Evolutionary conservation across 2,797 vertebrate species (phyloP).

Genomic region (Atherinosoma microstoma): DNA sequence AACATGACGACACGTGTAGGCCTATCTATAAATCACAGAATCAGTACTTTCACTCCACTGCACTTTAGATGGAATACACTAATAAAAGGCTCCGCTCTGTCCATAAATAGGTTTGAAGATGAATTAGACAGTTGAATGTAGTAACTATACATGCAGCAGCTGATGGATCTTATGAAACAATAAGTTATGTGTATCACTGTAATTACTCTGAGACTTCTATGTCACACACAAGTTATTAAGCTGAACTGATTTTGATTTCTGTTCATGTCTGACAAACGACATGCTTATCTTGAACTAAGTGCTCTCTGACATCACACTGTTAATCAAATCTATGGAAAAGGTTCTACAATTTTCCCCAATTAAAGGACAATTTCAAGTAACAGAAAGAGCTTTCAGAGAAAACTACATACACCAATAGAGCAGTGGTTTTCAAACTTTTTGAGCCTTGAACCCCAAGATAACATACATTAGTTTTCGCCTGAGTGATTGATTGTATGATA

Average conservation of each 20-base stretch:
- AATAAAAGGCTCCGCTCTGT: constrained; percentile 13
- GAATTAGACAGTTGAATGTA: not conserved
- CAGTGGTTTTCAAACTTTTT: too few species aligned
- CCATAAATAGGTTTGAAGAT: constrained; percentile 3
- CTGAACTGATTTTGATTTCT: not conserved
- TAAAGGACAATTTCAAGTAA: constrained; percentile 52
- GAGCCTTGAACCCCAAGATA: too few species aligned
- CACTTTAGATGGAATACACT: constrained; percentile 39
- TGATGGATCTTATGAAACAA: not conserved
- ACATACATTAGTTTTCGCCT: too few species aligned
- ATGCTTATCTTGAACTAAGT: constrained; percentile 13
- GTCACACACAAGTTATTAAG: not conserved
- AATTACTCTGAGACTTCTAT: too few species aligned
- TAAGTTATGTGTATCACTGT: too few species aligned
- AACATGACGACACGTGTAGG: constrained; percentile 45
- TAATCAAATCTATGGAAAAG: constrained; percentile 59
- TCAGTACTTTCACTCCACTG: constrained; percentile 21
- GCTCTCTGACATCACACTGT: constrained; percentile 19
- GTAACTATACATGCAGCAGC: not conserved
- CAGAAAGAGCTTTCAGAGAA: constrained; percentile 70
- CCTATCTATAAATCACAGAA: constrained; percentile 61
- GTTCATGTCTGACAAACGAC: not conserved
- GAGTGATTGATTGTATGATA: too few species aligned
- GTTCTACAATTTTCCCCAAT: constrained; percentile 40
- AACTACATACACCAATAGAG: constrained; percentile 8